Conservation (phyloP, 2,797 vertebrate genomes). For the Hybognathus amarus region DNA sequence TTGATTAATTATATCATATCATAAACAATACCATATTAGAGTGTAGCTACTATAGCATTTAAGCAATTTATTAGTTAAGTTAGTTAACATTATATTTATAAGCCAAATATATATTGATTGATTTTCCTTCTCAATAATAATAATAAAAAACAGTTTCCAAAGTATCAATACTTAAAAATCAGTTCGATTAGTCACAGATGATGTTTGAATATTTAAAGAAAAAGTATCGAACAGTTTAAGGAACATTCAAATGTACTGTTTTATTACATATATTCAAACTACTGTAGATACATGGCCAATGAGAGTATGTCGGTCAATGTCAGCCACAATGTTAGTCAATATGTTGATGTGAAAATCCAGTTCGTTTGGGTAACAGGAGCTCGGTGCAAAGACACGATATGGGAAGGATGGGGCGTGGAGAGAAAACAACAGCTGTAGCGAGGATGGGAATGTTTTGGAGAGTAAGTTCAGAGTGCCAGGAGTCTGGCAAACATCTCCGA, state of each 20-base stretch:
- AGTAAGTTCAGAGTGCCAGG: conserved; percentile 62
- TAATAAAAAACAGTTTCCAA: not conserved
- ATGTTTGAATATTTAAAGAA: not conserved
- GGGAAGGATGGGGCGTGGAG: conserved; percentile 33
- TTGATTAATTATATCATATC: too few relatives aligned
- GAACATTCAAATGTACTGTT: not conserved
- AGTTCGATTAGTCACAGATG: not conserved
- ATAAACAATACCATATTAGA: too few relatives aligned
- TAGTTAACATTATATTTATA: not conserved
- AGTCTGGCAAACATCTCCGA: conserved; percentile 62
- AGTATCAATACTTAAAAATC: not conserved
- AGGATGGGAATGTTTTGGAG: conserved; percentile 65
- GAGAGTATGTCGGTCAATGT: not conserved
- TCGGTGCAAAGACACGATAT: conserved; percentile 35
- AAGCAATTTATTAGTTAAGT: too few relatives aligned
- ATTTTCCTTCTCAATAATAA: not conserved
- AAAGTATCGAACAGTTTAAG: not conserved
- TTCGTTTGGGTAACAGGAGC: conserved; percentile 42
- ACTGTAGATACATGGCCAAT: not conserved
- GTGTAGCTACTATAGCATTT: too few relatives aligned
- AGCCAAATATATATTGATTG: not conserved
- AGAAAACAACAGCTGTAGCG: conserved; percentile 75
- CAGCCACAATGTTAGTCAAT: too few relatives aligned
- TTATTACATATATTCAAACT: not conserved
- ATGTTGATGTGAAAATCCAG: conserved; percentile 24